Base-by-base conservation (phyloP, 1,140 invertebrate species). In the Aethina tumida region DNA sequence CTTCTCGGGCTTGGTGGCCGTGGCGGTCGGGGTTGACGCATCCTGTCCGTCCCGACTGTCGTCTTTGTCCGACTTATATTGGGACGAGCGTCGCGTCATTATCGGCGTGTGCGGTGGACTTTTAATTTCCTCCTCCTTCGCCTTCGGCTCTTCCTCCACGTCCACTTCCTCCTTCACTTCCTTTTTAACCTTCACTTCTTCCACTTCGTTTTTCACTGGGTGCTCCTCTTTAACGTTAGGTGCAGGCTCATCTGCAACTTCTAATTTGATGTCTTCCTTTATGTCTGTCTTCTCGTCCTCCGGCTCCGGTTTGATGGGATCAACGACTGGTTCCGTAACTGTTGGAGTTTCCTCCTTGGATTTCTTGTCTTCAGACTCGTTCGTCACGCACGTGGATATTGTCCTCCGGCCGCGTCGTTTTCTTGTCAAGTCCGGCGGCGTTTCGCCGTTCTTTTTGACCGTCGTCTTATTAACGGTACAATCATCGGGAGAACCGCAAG, bases 401-500 rank as follows among this genome's bases (percentile, higher is more conserved):
- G 22, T 8, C 12, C 12, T 24, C 5, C 9, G 7, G 20, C 17
- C 10, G 14, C 27, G 30, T 41, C 19, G n/a, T n/a, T n/a, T n/a
- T n/a, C n/a, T n/a, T n/a, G n/a, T n/a, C n/a, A n/a, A 49, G 42
- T 39, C 12, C 18, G 47, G 45, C 3, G 32, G n/a, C 2, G 24
- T 15, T 4, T 55, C 53, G 7, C 51, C 49, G 39, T 55, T 55
- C 17, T 48, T 52, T 25, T 53, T 55, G 2, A 53, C 31, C 4
- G 41, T 44, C 1, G 41, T 41, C 39, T 54, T 57, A 29, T 57
- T 60, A 5, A 60, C 46, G 10, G 48, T 30, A 44, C 71, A 75
- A 47, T 69, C 62, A 41, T 71, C 68, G 2, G 68, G 64, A 49
- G 73, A 72, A 2, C 75, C 75, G 50, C 79, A 82, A 18, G 75